A percentile compares a stretch with the other conserved stretches of the same genome.
phyloP scores from a whole-genome alignment of 2,888 invertebrate genomes.

The Caenorhabditis doughertyi region DNA sequence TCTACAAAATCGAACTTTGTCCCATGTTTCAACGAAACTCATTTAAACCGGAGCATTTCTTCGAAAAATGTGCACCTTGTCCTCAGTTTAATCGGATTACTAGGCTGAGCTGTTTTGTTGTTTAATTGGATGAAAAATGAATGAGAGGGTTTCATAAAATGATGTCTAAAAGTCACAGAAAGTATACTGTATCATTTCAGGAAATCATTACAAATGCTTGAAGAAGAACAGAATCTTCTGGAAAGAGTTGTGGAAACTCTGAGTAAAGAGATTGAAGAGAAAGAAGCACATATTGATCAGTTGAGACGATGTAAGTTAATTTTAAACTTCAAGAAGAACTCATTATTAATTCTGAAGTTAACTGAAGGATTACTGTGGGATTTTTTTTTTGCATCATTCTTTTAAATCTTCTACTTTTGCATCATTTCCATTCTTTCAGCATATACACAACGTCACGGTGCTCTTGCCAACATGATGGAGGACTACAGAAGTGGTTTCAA shows the following conservation, averaged over 20 bases:
- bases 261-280: conserved; percentile 54
- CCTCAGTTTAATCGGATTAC: conserved; percentile 38
- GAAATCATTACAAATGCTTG: conserved; percentile 45
- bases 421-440: conserved; percentile 18
- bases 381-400: neutral
- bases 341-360: too few relatives aligned
- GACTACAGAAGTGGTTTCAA: conserved; percentile 33
- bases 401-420: too few relatives aligned
- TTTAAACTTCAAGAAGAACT: neutral
- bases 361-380: too few relatives aligned
- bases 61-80: conserved; percentile 51
- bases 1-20: conserved; percentile 32
- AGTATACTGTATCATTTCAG: conserved; percentile 37
- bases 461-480: conserved; percentile 23
- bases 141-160: conserved; percentile 5
- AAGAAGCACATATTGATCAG: conserved; percentile 37
- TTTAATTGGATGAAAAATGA: conserved; percentile 16
- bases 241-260: conserved; percentile 55
- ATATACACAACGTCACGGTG: conserved; percentile 41
- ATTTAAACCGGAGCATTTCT: conserved; percentile 36
- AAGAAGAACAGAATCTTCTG: conserved; percentile 50
- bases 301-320: conserved; percentile 44
- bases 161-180: conserved; percentile 27
- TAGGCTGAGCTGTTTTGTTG: conserved; percentile 29
- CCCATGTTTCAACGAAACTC: conserved; percentile 53